Evolutionary conservation across 2,888 invertebrate species (phyloP), one percentile per base, ranked within the genome.

Genomic region (Drosophila infuscata): DNA sequence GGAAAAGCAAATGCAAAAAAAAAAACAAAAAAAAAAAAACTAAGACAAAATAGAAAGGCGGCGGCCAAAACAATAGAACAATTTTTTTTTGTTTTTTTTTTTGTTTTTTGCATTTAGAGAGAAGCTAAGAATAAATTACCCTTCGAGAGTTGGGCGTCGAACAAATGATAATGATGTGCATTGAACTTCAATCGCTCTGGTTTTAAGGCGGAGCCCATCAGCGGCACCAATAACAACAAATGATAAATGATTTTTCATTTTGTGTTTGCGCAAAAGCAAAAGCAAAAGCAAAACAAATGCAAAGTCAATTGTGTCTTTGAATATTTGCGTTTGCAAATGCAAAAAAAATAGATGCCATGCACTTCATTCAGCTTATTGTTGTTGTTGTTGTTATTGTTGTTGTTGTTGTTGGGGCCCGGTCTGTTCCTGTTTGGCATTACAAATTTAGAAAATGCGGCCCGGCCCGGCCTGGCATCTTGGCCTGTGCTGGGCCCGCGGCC

Each of bases 171-270:
- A 89, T 91, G 91, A 89, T 92, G 92, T 92, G 91, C 92, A 92
- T 92, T 92, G 92, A 92, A 92, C 92, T 92, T 92, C 92, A 92
- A 86, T 88, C 63, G 85, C 71, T 73, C 54, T 72, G 66, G 29
- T 29, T 46, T 66, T 51, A 33, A 60, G 64, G 58, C 66, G 70
- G 60, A 61, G 67, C 58, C 58, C 29, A 66, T n/a, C 17, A 20
- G 7, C 32, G 36, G 29, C n/a, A 35, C 59, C 73, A 74, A 72
- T 65, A 76, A 63, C 72, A 60, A 72, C 72, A 61, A 73, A 77
- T 89, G 89, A 87, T 87, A 87, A 89, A 87, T 80, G 82, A 75
- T 77, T 86, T 88, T 79, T 82, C 57, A 20, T 59, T 59, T 68
- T 68, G 53, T 64, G 60, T 29, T 74, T 65, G 58, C 61, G 64